Base-by-base conservation (phyloP, 2,888 invertebrate genomes). In the Trichogramma dendrolimi region DNA sequence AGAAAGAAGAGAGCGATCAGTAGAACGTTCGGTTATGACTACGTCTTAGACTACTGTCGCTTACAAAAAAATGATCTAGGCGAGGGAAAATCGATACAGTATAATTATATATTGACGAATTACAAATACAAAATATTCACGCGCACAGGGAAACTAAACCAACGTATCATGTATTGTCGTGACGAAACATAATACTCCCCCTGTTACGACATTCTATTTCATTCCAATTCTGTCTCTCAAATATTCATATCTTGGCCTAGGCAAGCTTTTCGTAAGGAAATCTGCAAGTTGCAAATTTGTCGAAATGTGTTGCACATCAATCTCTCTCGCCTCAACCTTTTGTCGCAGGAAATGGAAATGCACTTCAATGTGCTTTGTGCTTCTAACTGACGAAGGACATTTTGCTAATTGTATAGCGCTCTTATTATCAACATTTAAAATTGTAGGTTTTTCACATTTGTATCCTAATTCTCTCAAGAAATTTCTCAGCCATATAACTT, bases 361-460 rank as follows among this genome's bases (percentile, higher is more conserved):
- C 4, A 54, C 44, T 27, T 44, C 54, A 27, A 54, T 54, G 38
- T 54, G 44, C 10, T 54, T 54, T 4, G 54, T 53, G 38, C 11
- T 53, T 42, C 53, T 6, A 42, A 4, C 14, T 4, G 43, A 27
- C 3, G 42, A 42, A n/a, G 53, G 41, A 53, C 43, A 43, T 11
- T 53, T 53, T 1, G 42, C 11, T 14, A 53, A 42, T 43, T 2
- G 6, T 7, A 53, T 53, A 7, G 53, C 53, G 14, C 53, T 14
- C 6, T 53, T 11, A 53, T 53, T 53, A 5, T 53, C 53, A 27
- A 53, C 4, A 53, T 27, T 27, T 2, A 53, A 43, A n/a, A 27
- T 8, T 11, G 38, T 4, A 11, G 53, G 6, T 53, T 42, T 41
- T 43, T 41, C 43, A 3, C 11, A 8, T 5, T 7, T 14, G 10